phyloP scores from a whole-genome alignment of 2,113 vertebrate genomes.

The Lepidothrix coronata region DNA sequence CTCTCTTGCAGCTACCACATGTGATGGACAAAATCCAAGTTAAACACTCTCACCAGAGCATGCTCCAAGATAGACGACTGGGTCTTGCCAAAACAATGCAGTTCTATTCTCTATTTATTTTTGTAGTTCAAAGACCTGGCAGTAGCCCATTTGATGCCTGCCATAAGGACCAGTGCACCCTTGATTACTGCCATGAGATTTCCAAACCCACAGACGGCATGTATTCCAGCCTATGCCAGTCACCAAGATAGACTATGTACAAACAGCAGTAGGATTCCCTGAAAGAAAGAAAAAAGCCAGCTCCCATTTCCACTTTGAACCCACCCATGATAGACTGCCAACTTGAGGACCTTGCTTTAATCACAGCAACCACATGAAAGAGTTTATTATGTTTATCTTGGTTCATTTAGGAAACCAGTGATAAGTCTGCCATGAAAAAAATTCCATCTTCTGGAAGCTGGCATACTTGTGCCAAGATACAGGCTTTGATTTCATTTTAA shows the following conservation, averaged over 20 bases:
- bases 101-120: slow-evolving; percentile 90
- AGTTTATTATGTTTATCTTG: slow-evolving; percentile 67
- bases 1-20: slow-evolving; percentile 85
- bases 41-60: slow-evolving; percentile 86
- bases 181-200: slow-evolving; percentile 79
- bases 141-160: slow-evolving; percentile 78
- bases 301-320: slow-evolving; percentile 75
- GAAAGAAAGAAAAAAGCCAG: slow-evolving; percentile 66
- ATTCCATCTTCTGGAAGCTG: slow-evolving; percentile 52
- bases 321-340: slow-evolving; percentile 67
- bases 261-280: slow-evolving; percentile 46
- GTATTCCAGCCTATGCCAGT: slow-evolving; percentile 72
- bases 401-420: slow-evolving; percentile 68
- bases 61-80: slow-evolving; percentile 84
- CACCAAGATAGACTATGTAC: slow-evolving; percentile 71
- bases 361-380: slow-evolving; percentile 83
- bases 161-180: slow-evolving; percentile 74
- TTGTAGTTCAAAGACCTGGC: slow-evolving; percentile 92
- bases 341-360: slow-evolving; percentile 78
- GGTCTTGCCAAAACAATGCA: slow-evolving; percentile 81
- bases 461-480: background rate
- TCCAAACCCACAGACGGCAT: slow-evolving; percentile 72
- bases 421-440: slow-evolving; percentile 73
- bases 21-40: slow-evolving; percentile 87
- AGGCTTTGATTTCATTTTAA: slow-evolving; percentile 51